These are phyloP conservation scores for Chrysolina americana DNA, from an alignment of 2,888 invertebrate genomes.

Conservation along the genomic window DNA sequence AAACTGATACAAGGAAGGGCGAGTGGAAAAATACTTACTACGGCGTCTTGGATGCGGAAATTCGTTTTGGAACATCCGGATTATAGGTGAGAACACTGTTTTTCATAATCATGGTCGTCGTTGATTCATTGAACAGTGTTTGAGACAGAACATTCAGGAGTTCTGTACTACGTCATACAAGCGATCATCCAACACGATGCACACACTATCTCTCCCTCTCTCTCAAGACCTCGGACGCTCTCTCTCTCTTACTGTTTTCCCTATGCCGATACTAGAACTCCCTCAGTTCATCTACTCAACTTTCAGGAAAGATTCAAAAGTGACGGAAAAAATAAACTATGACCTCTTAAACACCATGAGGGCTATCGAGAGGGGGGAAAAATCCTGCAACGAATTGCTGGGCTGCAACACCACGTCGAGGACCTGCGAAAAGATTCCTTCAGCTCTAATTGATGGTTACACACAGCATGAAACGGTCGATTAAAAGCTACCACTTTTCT, in stretches of 20 bases:
- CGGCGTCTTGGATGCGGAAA: slow-evolving; percentile 94
- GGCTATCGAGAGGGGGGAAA: slow-evolving; percentile 79
- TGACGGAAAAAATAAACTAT: slow-evolving; percentile 90
- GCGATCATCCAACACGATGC: too few species aligned
- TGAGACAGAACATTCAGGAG: too few species aligned
- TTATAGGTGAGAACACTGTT: slow-evolving; percentile 80
- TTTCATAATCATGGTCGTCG: slow-evolving; percentile 36
- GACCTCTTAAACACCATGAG: slow-evolving; percentile 86
- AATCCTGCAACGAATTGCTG: slow-evolving; percentile 83
- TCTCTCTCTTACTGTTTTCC: too few species aligned
- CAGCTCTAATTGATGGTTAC: neutral
- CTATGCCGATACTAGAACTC: too few species aligned
- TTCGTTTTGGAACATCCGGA: slow-evolving; percentile 92
- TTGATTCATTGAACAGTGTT: neutral
- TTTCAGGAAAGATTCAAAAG: slow-evolving; percentile 87
- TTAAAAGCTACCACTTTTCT: neutral
- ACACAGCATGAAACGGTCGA: neutral
- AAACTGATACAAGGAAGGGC: slow-evolving; percentile 90
- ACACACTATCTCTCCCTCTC: too few species aligned
- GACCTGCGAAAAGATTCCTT: slow-evolving; percentile 8
- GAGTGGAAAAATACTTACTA: slow-evolving; percentile 91
- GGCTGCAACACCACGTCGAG: slow-evolving; percentile 67
- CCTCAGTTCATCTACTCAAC: slow-evolving; percentile 43
- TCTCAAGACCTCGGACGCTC: too few species aligned
- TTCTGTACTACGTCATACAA: too few species aligned